A percentile compares a stretch with the other conserved stretches of the same genome.
Evolutionary conservation across 2,888 invertebrate species (phyloP).

Genomic region (Boloria euphrosyne): DNA sequence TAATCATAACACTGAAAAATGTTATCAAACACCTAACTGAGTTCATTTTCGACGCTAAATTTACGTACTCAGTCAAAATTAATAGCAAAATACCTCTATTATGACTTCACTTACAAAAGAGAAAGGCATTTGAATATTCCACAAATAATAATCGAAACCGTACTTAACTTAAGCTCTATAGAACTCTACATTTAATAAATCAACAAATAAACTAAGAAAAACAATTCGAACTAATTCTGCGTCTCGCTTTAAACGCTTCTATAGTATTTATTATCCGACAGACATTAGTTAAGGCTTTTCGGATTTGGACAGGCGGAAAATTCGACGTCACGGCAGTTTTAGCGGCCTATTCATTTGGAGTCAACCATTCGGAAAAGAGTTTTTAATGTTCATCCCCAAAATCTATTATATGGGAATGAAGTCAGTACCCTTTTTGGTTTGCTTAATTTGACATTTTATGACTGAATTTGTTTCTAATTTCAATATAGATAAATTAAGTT

Average conservation of each 20-base stretch:
- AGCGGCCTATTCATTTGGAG: conserved; percentile 39
- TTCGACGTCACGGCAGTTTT: conserved; percentile 40
- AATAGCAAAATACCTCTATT: no score
- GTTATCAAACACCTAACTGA: no score
- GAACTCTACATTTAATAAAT: background rate
- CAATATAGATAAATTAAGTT: background rate
- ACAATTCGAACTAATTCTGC: conserved; percentile 34
- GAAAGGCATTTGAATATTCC: no score
- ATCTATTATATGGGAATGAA: conserved; percentile 33
- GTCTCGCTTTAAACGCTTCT: conserved; percentile 29
- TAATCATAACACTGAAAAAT: no score
- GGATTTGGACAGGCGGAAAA: conserved; percentile 42
- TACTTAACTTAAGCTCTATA: background rate
- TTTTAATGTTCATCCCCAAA: conserved; percentile 41
- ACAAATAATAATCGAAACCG: background rate
- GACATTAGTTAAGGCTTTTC: conserved; percentile 40
- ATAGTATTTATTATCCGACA: conserved; percentile 40
- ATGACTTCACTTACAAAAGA: no score
- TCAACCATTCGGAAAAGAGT: conserved; percentile 40
- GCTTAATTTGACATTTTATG: conserved; percentile 20
- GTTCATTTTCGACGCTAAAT: no score
- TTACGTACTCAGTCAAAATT: no score
- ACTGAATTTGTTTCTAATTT: conserved; percentile 9
- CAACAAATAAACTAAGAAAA: conserved; percentile 21
- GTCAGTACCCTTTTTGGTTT: conserved; percentile 4